Conservation (phyloP, 1,140 invertebrate species). For the Diorhabda carinulata region DNA sequence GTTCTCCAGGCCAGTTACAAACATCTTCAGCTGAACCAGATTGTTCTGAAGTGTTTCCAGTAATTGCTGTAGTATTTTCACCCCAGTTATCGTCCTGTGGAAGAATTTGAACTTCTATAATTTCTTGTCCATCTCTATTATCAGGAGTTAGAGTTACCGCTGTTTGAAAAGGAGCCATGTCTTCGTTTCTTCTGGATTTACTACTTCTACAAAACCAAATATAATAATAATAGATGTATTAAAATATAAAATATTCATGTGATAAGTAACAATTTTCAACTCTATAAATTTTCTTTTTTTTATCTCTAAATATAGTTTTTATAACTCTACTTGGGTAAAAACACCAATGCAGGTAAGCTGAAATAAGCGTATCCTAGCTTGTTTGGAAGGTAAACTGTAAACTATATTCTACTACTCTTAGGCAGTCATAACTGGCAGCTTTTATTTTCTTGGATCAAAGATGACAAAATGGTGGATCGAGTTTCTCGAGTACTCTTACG, state of each 20-base stretch:
- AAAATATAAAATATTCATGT: neutral
- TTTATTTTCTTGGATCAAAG: too few relatives aligned
- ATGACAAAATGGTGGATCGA: too few relatives aligned
- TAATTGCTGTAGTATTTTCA: constrained; percentile 95
- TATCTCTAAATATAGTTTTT: too few relatives aligned
- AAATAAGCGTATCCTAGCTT: too few relatives aligned
- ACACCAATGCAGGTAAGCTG: too few relatives aligned
- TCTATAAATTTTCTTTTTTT: too few relatives aligned
- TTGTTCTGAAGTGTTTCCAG: constrained; percentile 93
- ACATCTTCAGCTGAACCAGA: constrained; percentile 90
- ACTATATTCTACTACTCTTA: too few relatives aligned
- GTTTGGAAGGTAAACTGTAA: too few relatives aligned
- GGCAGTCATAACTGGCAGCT: too few relatives aligned
- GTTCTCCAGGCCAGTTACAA: constrained; percentile 73
- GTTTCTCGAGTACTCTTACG: too few relatives aligned
- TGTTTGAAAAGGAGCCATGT: constrained; percentile 65
- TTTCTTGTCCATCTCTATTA: constrained; percentile 63
- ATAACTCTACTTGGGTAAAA: too few relatives aligned
- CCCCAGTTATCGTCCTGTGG: constrained; percentile 98
- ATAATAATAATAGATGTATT: neutral
- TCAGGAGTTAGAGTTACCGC: constrained; percentile 60
- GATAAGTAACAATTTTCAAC: neutral
- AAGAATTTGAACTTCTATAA: constrained; percentile 81
- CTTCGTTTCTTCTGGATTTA: constrained; percentile 48
- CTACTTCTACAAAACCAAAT: constrained; percentile 35